Conservation (phyloP, 2,797 vertebrate genomes). For the Coracias cyanogaster region DNA sequence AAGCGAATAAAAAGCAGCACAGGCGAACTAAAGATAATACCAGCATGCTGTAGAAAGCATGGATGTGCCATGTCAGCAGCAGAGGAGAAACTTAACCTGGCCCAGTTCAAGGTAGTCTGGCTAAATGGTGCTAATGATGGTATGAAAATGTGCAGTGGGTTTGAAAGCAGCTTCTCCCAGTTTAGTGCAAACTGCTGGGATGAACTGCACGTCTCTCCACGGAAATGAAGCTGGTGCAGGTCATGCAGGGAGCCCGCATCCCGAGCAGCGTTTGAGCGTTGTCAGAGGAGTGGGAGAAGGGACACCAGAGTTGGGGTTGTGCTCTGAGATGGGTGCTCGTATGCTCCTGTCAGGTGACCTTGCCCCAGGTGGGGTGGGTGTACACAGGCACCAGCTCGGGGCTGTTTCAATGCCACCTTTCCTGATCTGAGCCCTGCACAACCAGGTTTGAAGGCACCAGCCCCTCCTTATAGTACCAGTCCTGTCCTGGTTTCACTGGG, state of each 20-base stretch:
- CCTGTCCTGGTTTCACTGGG: neutral
- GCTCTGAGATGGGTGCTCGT: fast-evolving
- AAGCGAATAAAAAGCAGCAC: constrained; percentile 17
- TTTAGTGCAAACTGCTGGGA: fast-evolving
- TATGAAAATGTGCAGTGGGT: fast-evolving
- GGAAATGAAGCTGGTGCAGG: fast-evolving
- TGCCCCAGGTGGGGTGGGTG: fast-evolving
- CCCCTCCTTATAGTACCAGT: neutral
- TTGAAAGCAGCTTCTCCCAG: neutral
- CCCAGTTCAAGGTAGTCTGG: neutral
- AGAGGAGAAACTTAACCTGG: neutral
- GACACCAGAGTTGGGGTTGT: neutral
- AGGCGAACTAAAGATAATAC: constrained; percentile 38
- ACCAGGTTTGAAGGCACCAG: neutral
- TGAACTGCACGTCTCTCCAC: neutral
- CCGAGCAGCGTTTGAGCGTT: fast-evolving
- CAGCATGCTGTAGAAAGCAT: neutral
- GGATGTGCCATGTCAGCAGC: neutral
- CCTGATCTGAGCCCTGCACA: neutral
- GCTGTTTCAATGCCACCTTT: neutral
- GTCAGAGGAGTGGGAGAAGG: neutral
- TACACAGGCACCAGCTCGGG: neutral
- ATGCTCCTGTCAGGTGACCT: neutral
- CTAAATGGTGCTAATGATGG: neutral
- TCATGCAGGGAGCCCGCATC: neutral